Conservation (phyloP, 1,140 invertebrate genomes). For the Cataglyphis hispanica region DNA sequence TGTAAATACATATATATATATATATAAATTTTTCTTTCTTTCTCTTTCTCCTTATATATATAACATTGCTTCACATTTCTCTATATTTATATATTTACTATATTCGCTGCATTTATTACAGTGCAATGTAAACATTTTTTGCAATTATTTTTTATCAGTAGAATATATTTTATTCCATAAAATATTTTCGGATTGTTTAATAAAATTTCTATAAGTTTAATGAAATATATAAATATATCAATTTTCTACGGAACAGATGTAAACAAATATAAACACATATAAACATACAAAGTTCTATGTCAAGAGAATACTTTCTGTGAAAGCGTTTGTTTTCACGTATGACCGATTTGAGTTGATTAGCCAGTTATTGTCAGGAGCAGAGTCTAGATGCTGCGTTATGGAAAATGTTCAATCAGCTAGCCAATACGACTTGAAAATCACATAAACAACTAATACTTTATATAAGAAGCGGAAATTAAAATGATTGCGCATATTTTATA, state of each 20-base stretch:
- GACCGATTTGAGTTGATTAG: conserved; percentile 30
- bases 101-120: not conserved
- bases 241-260: not conserved
- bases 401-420: conserved; percentile 62
- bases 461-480: conserved; percentile 50
- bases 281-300: not conserved
- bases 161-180: not conserved
- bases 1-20: too few relatives aligned
- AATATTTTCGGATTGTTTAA: not conserved
- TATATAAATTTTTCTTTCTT: too few relatives aligned
- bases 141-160: not conserved
- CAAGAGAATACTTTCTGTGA: conserved; percentile 28
- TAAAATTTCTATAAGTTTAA: not conserved
- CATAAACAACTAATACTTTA: conserved; percentile 11
- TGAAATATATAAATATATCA: not conserved
- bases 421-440: conserved; percentile 37
- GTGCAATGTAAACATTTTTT: not conserved
- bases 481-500: conserved; percentile 1
- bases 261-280: not conserved
- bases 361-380: not conserved
- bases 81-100: not conserved
- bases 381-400: conserved; percentile 29
- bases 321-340: not conserved
- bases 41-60: too few relatives aligned
- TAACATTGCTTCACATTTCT: not conserved